These are phyloP conservation scores for Sphaeramia orbicularis DNA, from an alignment of 2,797 vertebrate genomes.

Conservation along the genomic window DNA sequence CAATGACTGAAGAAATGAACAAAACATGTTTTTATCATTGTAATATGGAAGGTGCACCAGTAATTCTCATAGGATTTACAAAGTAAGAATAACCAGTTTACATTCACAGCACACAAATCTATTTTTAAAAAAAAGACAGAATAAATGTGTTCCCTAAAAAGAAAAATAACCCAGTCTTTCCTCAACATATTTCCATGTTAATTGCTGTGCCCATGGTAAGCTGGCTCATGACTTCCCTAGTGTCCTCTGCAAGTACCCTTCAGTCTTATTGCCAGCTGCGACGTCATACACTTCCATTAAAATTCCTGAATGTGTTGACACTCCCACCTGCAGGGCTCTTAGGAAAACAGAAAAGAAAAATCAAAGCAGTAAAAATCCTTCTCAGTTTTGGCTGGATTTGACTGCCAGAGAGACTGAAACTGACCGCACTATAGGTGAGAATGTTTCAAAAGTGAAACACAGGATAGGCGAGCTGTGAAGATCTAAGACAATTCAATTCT, in stretches of 20 bases:
- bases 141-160: neutral
- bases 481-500: constrained; percentile 52
- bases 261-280: constrained; percentile 31
- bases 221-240: constrained; percentile 26
- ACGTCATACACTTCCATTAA: constrained; percentile 55
- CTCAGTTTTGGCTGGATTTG: neutral
- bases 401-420: constrained; percentile 4
- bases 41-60: constrained; percentile 7
- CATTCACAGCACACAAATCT: neutral
- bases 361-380: neutral
- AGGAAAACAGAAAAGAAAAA: constrained; percentile 24
- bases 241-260: constrained; percentile 17
- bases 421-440: constrained; percentile 8
- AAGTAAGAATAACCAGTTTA: neutral
- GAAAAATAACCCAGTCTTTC: constrained; percentile 6
- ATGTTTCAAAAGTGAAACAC: constrained; percentile 16
- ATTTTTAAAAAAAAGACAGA: neutral
- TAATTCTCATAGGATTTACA: neutral
- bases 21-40: constrained; percentile 40
- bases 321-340: constrained; percentile 43
- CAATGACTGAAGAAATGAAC: constrained; percentile 39
- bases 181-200: constrained; percentile 27
- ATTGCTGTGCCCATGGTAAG: constrained; percentile 40
- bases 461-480: constrained; percentile 3
- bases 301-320: constrained; percentile 22